phyloP scores from a whole-genome alignment of 1,140 invertebrate genomes.

The Brachionus manjavacas region DNA sequence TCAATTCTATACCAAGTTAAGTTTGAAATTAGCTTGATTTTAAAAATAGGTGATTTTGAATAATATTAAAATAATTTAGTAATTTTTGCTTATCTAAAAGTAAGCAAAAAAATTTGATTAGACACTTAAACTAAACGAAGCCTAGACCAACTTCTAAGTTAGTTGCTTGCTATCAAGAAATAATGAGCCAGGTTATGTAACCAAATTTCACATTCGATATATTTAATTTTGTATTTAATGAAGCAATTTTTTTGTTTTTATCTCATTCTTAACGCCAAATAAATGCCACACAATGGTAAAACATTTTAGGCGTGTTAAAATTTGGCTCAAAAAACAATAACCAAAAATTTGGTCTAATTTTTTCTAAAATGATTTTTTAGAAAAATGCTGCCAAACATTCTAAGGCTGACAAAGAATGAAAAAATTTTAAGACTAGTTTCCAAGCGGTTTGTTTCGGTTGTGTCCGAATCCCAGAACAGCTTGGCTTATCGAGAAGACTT shows the following conservation, averaged over 20 bases:
- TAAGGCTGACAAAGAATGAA: neutral
- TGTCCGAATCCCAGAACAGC: neutral
- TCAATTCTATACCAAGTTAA: neutral
- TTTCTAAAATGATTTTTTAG: neutral
- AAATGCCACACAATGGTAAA: neutral
- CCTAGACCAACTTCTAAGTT: neutral
- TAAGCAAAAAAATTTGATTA: neutral
- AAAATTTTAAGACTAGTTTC: neutral
- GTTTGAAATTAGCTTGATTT: neutral
- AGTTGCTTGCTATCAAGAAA: neutral
- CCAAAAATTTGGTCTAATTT: neutral
- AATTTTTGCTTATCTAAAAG: neutral
- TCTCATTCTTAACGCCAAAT: neutral
- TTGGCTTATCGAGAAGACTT: conserved; percentile 25
- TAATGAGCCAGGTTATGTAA: neutral
- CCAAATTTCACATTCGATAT: neutral
- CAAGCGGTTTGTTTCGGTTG: neutral
- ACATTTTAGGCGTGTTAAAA: neutral
- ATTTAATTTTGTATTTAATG: neutral
- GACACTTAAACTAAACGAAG: neutral
- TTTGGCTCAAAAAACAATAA: neutral
- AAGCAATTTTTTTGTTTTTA: neutral
- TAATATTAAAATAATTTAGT: neutral
- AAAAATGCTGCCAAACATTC: conserved; percentile 4
- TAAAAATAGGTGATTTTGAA: neutral